Percentiles rank a stretch among this genome's conserved stretches.
Conservation (phyloP, 2,113 vertebrate genomes). For the Carassius gibelio region DNA sequence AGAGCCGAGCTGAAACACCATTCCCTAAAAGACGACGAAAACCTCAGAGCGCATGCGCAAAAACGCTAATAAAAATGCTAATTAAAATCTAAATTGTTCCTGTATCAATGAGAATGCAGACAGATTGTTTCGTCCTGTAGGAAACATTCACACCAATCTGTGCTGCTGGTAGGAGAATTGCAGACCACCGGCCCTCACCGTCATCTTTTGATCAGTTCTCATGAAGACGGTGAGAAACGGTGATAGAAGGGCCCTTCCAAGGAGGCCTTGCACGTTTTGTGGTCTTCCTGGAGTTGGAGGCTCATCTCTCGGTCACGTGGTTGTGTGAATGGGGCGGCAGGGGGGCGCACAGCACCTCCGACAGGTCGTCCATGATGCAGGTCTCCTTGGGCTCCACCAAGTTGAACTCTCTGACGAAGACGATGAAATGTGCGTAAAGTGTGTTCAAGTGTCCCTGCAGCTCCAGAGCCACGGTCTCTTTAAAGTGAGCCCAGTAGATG, state of each 20-base stretch:
- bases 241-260: slow-evolving; percentile 62
- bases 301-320: slow-evolving; percentile 98
- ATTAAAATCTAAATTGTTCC: slow-evolving; percentile 70
- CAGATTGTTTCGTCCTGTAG: slow-evolving; percentile 67
- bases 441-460: slow-evolving; percentile 98
- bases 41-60: slow-evolving; percentile 34
- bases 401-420: slow-evolving; percentile 97
- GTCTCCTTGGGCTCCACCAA: slow-evolving; percentile 98
- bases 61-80: slow-evolving; percentile 55
- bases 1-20: slow-evolving; percentile 60
- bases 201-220: slow-evolving; percentile 50
- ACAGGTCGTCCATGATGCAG: slow-evolving; percentile 97
- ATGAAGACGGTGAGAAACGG: slow-evolving; percentile 57
- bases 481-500: slow-evolving; percentile 99
- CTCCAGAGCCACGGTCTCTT: slow-evolving; percentile 94
- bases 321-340: slow-evolving; percentile 87
- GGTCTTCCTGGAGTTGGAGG: slow-evolving; percentile 61
- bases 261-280: slow-evolving; percentile 59
- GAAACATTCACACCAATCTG: slow-evolving; percentile 75
- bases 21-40: slow-evolving; percentile 52
- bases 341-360: slow-evolving; percentile 89
- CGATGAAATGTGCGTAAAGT: slow-evolving; percentile 95
- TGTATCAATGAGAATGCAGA: slow-evolving; percentile 74
- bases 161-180: slow-evolving; percentile 69
- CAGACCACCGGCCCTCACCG: slow-evolving; percentile 65